A percentile compares a stretch with the other conserved stretches of the same genome.
Conservation (phyloP, 2,797 vertebrate species). For the Percopsis omiscomaycus region DNA sequence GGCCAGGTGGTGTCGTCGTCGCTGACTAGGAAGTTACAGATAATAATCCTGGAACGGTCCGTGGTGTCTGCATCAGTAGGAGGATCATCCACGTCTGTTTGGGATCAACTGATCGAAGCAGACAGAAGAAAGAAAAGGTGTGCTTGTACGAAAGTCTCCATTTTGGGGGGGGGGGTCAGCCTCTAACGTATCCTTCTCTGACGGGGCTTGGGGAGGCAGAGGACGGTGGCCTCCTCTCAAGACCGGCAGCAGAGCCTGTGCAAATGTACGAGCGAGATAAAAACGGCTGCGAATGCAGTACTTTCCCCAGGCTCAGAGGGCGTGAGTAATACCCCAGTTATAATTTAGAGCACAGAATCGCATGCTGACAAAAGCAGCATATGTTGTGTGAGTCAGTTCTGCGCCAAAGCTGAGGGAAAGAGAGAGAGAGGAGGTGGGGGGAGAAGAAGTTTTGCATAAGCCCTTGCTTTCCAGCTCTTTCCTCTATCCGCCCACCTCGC, state of each 20-base stretch:
- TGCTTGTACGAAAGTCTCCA: constrained; percentile 5
- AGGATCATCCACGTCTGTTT: constrained; percentile 21
- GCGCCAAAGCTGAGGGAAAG: constrained; percentile 63
- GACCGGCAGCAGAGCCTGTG: constrained; percentile 29
- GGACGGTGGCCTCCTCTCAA: constrained; percentile 21
- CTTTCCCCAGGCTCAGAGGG: constrained; percentile 64
- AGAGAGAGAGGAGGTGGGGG: neutral
- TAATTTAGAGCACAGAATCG: constrained; percentile 75
- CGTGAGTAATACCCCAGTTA: constrained; percentile 73
- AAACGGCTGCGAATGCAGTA: constrained; percentile 59
- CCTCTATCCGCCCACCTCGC: constrained; percentile 44
- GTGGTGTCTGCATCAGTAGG: constrained; percentile 48
- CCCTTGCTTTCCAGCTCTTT: constrained; percentile 52
- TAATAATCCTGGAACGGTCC: constrained; percentile 32
- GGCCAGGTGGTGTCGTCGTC: constrained; percentile 59
- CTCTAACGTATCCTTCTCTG: constrained; percentile 19
- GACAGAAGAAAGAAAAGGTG: neutral
- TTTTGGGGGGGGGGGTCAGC: neutral
- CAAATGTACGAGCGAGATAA: constrained; percentile 57
- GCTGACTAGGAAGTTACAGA: constrained; percentile 28
- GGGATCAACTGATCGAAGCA: constrained; percentile 40
- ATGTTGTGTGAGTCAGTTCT: constrained; percentile 80
- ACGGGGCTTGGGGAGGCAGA: constrained; percentile 17
- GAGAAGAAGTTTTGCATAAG: constrained; percentile 39
- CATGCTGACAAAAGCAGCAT: constrained; percentile 79